These are phyloP conservation scores for Micromys minutus DNA, from an alignment of 2,113 vertebrate species.

Conservation along the genomic window DNA sequence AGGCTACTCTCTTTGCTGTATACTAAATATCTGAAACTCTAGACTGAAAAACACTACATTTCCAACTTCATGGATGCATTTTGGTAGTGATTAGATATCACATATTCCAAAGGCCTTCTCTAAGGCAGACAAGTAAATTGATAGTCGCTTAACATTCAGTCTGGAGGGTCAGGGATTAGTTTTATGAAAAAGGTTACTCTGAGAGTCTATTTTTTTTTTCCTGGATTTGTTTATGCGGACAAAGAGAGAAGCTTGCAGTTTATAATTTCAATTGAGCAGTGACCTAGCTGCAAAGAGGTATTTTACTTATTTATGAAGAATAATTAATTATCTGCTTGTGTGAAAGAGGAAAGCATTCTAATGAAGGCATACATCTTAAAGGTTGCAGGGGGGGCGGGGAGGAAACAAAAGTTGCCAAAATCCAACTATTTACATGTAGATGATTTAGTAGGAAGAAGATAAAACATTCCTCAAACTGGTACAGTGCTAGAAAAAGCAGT, in stretches of 20 bases:
- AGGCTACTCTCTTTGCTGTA: constrained; percentile 54
- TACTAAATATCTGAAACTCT: constrained; percentile 56
- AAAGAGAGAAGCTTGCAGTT: constrained; percentile 67
- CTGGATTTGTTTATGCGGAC: constrained; percentile 77
- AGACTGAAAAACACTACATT: constrained; percentile 61
- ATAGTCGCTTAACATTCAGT: constrained; percentile 69
- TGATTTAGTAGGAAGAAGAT: constrained; percentile 70
- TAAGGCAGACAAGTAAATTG: constrained; percentile 72
- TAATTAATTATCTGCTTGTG: constrained; percentile 74
- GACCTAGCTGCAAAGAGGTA: constrained; percentile 65
- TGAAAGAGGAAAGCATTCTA: constrained; percentile 71
- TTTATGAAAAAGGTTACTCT: constrained; percentile 74
- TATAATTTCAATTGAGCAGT: constrained; percentile 73
- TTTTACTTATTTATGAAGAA: constrained; percentile 79
- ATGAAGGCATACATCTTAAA: constrained; percentile 76
- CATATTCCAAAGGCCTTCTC: constrained; percentile 38
- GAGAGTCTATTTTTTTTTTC: constrained; percentile 77
- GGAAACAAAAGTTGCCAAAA: constrained; percentile 76
- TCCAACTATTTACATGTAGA: constrained; percentile 77
- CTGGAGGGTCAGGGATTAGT: constrained; percentile 64
- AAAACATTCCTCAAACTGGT: constrained; percentile 73
- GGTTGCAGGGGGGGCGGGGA: constrained; percentile 24
- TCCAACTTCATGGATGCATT: constrained; percentile 61
- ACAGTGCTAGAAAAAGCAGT: constrained; percentile 64
- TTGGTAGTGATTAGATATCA: constrained; percentile 72